Evolutionary conservation across 2,797 vertebrate genomes (phyloP).

Genomic region (Artibeus jamaicensis): DNA sequence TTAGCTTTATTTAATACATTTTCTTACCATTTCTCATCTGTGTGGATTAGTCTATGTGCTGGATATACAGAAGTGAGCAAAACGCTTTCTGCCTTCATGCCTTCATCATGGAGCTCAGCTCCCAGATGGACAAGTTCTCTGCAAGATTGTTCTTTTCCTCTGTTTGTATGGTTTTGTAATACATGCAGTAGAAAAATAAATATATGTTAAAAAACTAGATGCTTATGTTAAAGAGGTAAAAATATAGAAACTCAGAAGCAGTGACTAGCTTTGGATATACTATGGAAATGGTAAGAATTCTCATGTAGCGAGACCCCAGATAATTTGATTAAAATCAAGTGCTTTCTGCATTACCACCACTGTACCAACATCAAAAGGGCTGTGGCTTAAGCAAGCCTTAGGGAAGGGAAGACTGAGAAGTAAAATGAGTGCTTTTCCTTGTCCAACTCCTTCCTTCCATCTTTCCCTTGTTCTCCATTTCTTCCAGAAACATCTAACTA

Average conservation of each 20-base stretch:
- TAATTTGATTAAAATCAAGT: background rate
- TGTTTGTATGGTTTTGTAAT: background rate
- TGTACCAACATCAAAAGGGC: background rate
- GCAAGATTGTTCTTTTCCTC: background rate
- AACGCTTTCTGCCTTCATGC: background rate
- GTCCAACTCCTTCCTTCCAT: background rate
- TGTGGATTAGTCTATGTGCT: background rate
- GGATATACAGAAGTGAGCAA: background rate
- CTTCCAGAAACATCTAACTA: background rate
- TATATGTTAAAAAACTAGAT: background rate
- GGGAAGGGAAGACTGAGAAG: background rate
- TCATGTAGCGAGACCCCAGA: background rate
- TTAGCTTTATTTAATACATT: background rate
- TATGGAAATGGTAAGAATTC: background rate
- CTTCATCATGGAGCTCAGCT: background rate
- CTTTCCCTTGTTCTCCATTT: background rate
- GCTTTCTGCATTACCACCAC: background rate
- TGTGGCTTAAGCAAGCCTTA: background rate
- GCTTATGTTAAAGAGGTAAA: background rate
- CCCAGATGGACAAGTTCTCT: background rate
- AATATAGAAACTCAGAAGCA: background rate
- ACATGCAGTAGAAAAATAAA: background rate
- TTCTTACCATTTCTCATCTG: background rate
- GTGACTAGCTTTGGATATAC: background rate
- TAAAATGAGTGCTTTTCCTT: background rate